Evolutionary conservation across 1,140 invertebrate genomes (phyloP).

Genomic region (Lepidurus packardi): DNA sequence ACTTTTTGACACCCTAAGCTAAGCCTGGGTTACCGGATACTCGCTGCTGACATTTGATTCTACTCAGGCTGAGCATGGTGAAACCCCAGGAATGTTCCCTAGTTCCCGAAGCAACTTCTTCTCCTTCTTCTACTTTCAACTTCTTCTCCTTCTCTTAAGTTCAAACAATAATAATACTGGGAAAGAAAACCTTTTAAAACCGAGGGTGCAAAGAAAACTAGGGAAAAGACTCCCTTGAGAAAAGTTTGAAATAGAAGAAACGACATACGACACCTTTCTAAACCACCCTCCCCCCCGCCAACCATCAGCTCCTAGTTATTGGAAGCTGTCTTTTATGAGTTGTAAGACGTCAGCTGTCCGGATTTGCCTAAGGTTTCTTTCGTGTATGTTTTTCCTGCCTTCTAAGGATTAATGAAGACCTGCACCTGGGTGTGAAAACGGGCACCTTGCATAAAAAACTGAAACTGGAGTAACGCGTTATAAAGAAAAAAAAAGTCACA

Average conservation of each 20-base stretch:
- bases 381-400: not conserved
- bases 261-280: not conserved
- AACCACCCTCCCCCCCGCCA: not conserved
- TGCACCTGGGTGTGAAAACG: constrained; percentile 16
- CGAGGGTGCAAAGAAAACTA: not conserved
- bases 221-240: not conserved
- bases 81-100: constrained; percentile 15
- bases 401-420: constrained; percentile 19
- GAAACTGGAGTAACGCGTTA: not conserved
- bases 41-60: not conserved
- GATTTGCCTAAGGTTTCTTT: constrained; percentile 19
- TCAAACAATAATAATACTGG: constrained; percentile 1
- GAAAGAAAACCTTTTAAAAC: not conserved
- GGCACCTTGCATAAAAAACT: constrained; percentile 4
- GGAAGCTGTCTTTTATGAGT: constrained; percentile 18
- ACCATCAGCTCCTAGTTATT: not conserved
- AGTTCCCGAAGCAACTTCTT: not conserved
- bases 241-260: not conserved
- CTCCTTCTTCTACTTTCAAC: not conserved
- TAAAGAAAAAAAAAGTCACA: not conserved
- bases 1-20: constrained; percentile 3
- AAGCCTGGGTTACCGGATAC: not conserved
- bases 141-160: not conserved
- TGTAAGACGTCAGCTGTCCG: not conserved
- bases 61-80: not conserved